Percentiles rank a stretch among this genome's conserved stretches.
phyloP scores from a whole-genome alignment of 2,113 vertebrate genomes.

The Elachura formosa region DNA sequence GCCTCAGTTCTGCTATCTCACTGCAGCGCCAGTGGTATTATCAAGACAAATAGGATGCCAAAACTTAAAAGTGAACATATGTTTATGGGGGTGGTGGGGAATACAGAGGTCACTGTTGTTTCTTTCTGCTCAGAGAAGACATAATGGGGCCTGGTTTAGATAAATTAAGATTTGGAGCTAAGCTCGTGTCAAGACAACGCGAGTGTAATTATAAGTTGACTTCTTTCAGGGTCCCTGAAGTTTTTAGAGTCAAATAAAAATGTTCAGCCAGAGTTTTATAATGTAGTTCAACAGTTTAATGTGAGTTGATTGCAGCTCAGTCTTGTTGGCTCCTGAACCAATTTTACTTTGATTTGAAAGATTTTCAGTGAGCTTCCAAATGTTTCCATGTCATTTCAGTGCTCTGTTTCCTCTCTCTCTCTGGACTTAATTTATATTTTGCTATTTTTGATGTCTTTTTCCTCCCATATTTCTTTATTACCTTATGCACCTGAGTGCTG shows the following conservation, averaged over 20 bases:
- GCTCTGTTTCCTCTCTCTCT: background rate
- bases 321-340: background rate
- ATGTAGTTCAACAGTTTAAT: background rate
- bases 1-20: background rate
- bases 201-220: constrained; percentile 35
- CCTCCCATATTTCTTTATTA: background rate
- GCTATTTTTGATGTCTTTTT: background rate
- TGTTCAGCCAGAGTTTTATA: constrained; percentile 23
- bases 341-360: background rate
- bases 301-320: background rate
- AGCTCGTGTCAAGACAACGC: background rate
- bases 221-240: constrained; percentile 23
- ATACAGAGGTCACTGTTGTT: constrained; percentile 40
- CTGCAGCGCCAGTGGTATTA: constrained; percentile 31
- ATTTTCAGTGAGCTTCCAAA: background rate
- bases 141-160: constrained; percentile 45
- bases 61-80: constrained; percentile 47
- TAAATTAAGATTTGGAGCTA: constrained; percentile 51
- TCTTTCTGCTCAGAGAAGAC: constrained; percentile 38
- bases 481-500: background rate
- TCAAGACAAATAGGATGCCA: constrained; percentile 52
- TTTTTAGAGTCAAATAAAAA: constrained; percentile 20
- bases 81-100: constrained; percentile 49
- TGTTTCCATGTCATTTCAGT: background rate
- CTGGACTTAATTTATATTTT: constrained; percentile 7